Percentiles rank a stretch among this genome's conserved stretches.
Evolutionary conservation across 35 echinoderm and acorn worm species (phyloP).

Genomic region (Stichopus chloronotus): DNA sequence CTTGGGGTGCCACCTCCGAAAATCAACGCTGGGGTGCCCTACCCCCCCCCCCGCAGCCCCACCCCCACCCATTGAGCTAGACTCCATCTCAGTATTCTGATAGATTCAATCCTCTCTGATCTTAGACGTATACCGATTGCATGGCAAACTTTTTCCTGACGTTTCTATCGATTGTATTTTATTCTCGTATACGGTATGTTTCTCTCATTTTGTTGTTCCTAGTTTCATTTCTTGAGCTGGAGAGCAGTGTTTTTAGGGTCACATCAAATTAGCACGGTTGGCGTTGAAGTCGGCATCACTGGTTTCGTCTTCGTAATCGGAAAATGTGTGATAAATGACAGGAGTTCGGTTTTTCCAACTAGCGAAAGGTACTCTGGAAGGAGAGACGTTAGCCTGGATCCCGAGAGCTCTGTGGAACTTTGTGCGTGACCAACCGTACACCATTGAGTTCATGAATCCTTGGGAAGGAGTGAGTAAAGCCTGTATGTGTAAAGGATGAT

Average conservation of each 20-base stretch:
- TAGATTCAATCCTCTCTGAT: no score
- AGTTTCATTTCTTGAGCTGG: no score
- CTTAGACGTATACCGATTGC: no score
- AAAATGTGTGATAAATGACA: conserved; percentile 29
- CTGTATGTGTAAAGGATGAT: background rate
- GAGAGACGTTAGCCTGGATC: background rate
- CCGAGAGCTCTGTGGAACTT: background rate
- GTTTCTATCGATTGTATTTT: no score
- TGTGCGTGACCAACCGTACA: conserved; percentile 23
- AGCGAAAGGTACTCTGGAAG: conserved; percentile 7
- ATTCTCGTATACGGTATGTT: no score
- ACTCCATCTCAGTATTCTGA: no score
- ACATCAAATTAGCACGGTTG: background rate
- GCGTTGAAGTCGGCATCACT: conserved; percentile 13
- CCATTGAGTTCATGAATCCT: conserved; percentile 28
- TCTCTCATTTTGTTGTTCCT: no score
- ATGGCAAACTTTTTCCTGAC: no score
- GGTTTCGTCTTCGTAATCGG: conserved; percentile 1
- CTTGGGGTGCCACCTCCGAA: no score
- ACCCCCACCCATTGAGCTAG: no score
- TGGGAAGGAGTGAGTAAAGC: conserved; percentile 10
- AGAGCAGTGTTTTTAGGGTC: background rate
- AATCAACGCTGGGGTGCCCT: no score
- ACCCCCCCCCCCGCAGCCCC: no score
- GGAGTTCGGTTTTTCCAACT: background rate